Conservation (phyloP, 2,113 vertebrate species). For the Daphoenositta chrysoptera region DNA sequence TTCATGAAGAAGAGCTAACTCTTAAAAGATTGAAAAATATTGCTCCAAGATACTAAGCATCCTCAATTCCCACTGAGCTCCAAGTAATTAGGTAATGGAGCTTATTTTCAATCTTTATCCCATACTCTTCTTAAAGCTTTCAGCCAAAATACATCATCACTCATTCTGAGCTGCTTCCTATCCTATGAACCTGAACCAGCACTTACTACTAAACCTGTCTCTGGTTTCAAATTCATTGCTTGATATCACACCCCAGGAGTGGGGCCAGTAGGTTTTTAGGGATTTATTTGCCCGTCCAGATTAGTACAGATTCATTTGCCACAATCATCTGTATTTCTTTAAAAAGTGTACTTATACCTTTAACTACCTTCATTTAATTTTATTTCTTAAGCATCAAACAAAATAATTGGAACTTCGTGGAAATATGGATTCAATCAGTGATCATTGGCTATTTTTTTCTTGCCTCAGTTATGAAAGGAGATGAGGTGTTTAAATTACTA, state of each 20-base stretch:
- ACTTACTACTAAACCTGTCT: constrained; percentile 38
- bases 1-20: not conserved
- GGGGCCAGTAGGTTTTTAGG: constrained; percentile 48
- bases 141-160: constrained; percentile 56
- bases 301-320: constrained; percentile 47
- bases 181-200: constrained; percentile 55
- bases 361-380: constrained; percentile 56
- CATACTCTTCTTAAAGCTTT: constrained; percentile 30
- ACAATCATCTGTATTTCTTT: constrained; percentile 29
- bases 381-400: constrained; percentile 51
- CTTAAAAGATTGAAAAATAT: not conserved
- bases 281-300: constrained; percentile 64
- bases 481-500: constrained; percentile 81
- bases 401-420: constrained; percentile 59
- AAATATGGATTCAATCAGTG: constrained; percentile 74
- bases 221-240: constrained; percentile 50
- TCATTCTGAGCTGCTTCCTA: constrained; percentile 49
- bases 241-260: constrained; percentile 50
- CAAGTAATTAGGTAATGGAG: constrained; percentile 54
- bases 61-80: not conserved
- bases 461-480: constrained; percentile 69
- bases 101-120: constrained; percentile 52
- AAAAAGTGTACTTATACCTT: constrained; percentile 17
- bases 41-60: not conserved
- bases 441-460: constrained; percentile 57